Evolutionary conservation across 2,888 invertebrate genomes (phyloP).

Genomic region (Anagyrus pseudococci): DNA sequence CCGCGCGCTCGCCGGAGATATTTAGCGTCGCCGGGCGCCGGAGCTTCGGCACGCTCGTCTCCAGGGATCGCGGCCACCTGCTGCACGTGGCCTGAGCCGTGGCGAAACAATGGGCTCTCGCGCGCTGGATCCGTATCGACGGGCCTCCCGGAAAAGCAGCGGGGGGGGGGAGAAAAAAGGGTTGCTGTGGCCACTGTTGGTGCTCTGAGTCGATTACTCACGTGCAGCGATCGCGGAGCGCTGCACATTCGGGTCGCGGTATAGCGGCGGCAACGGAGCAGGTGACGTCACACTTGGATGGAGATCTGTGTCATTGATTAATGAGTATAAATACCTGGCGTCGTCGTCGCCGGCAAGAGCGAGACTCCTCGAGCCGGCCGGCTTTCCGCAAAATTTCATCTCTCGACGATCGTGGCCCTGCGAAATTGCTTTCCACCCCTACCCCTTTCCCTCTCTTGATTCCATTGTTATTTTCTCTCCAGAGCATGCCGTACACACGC

Average conservation of each 20-base stretch:
- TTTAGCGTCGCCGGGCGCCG: too few species aligned
- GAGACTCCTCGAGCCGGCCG: background rate
- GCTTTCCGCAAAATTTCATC: slow-evolving; percentile 32
- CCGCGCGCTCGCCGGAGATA: too few species aligned
- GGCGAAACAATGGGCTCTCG: background rate
- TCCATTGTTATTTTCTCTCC: too few species aligned
- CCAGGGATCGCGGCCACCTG: too few species aligned
- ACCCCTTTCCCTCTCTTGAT: background rate
- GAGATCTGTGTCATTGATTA: slow-evolving; percentile 48
- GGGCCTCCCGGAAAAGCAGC: background rate
- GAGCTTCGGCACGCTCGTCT: too few species aligned
- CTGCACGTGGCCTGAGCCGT: too few species aligned
- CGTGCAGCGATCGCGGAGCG: too few species aligned
- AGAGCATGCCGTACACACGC: too few species aligned
- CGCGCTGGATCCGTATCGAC: background rate
- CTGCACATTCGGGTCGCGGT: slow-evolving; percentile 32
- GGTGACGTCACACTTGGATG: slow-evolving; percentile 41
- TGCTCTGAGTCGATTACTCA: too few species aligned
- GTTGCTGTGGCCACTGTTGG: too few species aligned
- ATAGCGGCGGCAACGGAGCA: background rate
- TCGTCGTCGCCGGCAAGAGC: slow-evolving; percentile 10
- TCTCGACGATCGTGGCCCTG: slow-evolving; percentile 2
- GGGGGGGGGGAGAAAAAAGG: slow-evolving; percentile 14
- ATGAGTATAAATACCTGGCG: slow-evolving; percentile 44
- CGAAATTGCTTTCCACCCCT: slow-evolving; percentile 13